Evolutionary conservation across 2,113 vertebrate species (phyloP).

Genomic region (Catharus fuscescens): DNA sequence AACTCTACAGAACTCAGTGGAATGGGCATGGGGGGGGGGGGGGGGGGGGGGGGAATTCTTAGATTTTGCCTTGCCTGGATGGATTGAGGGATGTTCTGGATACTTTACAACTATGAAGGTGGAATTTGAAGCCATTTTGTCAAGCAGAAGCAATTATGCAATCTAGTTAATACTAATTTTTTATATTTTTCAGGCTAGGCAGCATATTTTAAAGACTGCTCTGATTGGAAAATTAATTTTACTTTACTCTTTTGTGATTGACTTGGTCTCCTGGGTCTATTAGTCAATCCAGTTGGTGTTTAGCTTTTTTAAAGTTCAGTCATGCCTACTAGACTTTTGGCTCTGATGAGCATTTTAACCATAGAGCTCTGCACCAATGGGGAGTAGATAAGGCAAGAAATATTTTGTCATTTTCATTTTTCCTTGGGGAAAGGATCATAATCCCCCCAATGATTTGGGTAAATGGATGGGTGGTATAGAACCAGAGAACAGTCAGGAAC

Average conservation of each 20-base stretch:
- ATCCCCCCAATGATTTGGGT: not conserved
- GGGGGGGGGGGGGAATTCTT: rapidly evolving
- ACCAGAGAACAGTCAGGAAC: not conserved
- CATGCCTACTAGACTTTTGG: not conserved
- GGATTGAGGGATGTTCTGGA: not conserved
- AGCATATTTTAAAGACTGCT: not conserved
- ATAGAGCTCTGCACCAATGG: not conserved
- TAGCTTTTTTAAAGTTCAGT: not conserved
- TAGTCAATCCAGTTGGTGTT: slow-evolving; percentile 42
- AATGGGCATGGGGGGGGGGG: rapidly evolving
- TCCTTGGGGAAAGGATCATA: not conserved
- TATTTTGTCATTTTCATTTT: not conserved
- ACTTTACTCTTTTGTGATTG: not conserved
- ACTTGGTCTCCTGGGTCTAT: not conserved
- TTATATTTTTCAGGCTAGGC: not conserved
- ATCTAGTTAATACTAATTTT: not conserved
- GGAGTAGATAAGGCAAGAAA: not conserved
- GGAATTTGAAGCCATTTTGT: not conserved
- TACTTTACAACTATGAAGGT: not conserved
- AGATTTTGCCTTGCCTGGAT: not conserved
- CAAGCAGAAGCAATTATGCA: not conserved
- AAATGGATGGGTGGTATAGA: not conserved
- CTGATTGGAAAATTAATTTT: slow-evolving; percentile 39
- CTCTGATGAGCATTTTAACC: not conserved
- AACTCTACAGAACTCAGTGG: not conserved